These are phyloP conservation scores for Epinephelus awoara DNA, from an alignment of 2,797 vertebrate species.

Conservation along the genomic window DNA sequence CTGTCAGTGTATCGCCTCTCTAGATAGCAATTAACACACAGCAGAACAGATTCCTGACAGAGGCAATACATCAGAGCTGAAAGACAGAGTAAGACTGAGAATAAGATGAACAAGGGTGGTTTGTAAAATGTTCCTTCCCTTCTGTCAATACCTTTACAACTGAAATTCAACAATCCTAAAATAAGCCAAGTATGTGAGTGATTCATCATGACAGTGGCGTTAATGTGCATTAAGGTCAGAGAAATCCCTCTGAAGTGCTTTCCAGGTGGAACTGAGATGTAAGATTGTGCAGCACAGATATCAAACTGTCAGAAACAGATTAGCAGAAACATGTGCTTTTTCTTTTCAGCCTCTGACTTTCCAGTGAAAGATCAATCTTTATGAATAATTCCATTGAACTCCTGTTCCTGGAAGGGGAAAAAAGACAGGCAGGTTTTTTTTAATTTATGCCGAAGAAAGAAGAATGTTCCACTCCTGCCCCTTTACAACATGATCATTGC, in stretches of 20 bases:
- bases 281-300: background rate
- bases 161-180: background rate
- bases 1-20: background rate
- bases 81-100: background rate
- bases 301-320: constrained; percentile 11
- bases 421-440: background rate
- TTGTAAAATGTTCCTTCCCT: constrained; percentile 4
- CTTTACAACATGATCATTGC: constrained; percentile 8
- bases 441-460: constrained; percentile 8
- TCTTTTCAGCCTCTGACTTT: constrained; percentile 18
- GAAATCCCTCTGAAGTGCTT: constrained; percentile 25
- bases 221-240: constrained; percentile 9
- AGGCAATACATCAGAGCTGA: background rate
- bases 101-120: background rate
- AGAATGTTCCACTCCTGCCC: constrained; percentile 1
- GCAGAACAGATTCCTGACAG: background rate
- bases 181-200: background rate
- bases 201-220: constrained; percentile 6
- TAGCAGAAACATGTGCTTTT: background rate
- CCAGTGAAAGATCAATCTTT: constrained; percentile 24
- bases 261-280: constrained; percentile 7
- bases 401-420: background rate
- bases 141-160: background rate
- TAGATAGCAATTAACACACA: background rate
- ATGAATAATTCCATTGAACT: constrained; percentile 32